Evolutionary conservation across 1,140 invertebrate genomes (phyloP), one percentile per base, ranked within the genome.

Genomic region (Drosophila auraria): DNA sequence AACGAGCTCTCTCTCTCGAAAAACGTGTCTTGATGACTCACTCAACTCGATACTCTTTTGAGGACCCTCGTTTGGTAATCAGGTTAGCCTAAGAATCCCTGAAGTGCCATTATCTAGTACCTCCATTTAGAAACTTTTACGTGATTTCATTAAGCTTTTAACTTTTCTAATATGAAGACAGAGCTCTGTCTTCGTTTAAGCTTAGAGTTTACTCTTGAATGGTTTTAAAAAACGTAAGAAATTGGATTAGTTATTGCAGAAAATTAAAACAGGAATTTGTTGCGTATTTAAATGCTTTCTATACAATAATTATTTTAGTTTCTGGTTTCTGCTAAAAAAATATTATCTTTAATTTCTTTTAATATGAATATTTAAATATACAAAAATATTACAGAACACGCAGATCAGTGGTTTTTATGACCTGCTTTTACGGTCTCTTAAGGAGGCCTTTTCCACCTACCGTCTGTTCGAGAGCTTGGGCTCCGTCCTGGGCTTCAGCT

Each of bases 1-100:
- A 27, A 65, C 8, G 62, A 25, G 9, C 11, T 59, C 15, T 59
- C 50, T 56, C 36, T n/a, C 64, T 47, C 27, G 5, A 20, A 33
- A 57, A 23, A 54, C 25, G 49, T 27, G 30, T 47, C 17, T 38
- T 9, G 47, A 27, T 33, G 33, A 17, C 12, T 15, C 17, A 33
- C 8, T 49, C 17, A 49, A 57, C 14, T 17, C 25, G 40, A 57
- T 71, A 57, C 61, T 54, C 30, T 17, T 15, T 25, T 38, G n/a
- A 36, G 62, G n/a, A 38, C 38, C 38, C 40, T 70, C 58, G 23
- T 30, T 63, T 25, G 45, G 23, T 40, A 63, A 42, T 64, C n/a
- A 64, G 33, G 59, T 64, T 14, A 64, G 0, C 15, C 3, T 15
- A n/a, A 42, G 61, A 27, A 42, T n/a, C 7, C 36, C 17, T 14